Conservation (phyloP, 2,888 invertebrate genomes). For the Clivina fossor region DNA sequence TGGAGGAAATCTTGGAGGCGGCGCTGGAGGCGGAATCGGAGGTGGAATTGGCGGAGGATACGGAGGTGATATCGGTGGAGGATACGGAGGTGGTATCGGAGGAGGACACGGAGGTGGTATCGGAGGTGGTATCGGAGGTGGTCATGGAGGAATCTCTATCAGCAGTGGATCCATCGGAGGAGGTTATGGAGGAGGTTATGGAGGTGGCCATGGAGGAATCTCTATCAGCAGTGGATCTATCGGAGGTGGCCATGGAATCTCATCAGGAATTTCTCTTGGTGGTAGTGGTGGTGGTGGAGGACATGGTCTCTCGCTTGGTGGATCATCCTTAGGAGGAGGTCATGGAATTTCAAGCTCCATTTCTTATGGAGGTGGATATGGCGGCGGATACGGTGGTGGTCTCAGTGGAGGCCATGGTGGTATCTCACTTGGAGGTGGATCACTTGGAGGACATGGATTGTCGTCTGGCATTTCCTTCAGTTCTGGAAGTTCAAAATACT, state of each 20-base stretch:
- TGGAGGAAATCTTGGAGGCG: slow-evolving; percentile 6
- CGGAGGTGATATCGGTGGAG: slow-evolving; percentile 12
- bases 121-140: slow-evolving; percentile 6
- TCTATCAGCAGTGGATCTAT: slow-evolving; percentile 10
- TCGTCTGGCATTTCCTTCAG: no score
- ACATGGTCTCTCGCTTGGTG: slow-evolving; percentile 18
- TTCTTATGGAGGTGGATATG: background rate
- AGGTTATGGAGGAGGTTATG: background rate
- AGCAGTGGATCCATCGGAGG: slow-evolving; percentile 10
- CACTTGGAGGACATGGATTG: background rate
- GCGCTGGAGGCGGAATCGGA: slow-evolving; percentile 15
- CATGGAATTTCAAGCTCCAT: background rate
- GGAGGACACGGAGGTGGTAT: slow-evolving; percentile 17
- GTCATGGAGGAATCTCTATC: slow-evolving; percentile 13
- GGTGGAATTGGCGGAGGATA: slow-evolving; percentile 10
- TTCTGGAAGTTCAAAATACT: slow-evolving; percentile 10
- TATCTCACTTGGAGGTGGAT: slow-evolving; percentile 7
- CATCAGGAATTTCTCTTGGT: slow-evolving; percentile 5
- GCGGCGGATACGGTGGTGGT: background rate
- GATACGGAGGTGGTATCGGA: slow-evolving; percentile 19
- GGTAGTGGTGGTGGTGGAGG: slow-evolving; percentile 12
- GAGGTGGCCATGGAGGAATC: slow-evolving; percentile 10
- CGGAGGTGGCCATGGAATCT: slow-evolving; percentile 13
- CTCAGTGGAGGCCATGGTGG: background rate
- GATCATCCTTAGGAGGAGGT: slow-evolving; percentile 17